Evolutionary conservation across 23 tunicate species (phyloP), one percentile per base, ranked within the genome.

Genomic region (Corella eumyota): DNA sequence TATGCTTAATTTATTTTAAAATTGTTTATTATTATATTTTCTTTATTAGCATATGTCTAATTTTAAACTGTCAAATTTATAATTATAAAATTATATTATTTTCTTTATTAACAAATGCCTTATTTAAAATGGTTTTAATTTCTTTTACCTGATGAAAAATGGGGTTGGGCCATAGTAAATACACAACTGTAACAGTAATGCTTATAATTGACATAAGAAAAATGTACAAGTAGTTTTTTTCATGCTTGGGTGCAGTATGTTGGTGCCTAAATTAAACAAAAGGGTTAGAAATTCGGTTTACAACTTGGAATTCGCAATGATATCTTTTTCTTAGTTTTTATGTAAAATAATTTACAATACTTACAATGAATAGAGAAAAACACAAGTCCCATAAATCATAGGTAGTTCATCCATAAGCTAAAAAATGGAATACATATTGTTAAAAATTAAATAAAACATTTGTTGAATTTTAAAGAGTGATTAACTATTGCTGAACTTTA

Each of bases 401-500:
- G 95, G 95, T 4, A 85, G 70, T 65, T 85, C 95, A 60, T 85
- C 95, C 65, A 85, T 59, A 4, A 85, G 60, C 95, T 85, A 52
- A 71, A 85, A 70, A 32, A 38, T n/a, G 36, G 25, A 29, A 29
- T 6, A 19, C 9, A 11, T 15, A 11, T 44, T 44, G 15, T 11
- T 44, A 44, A 44, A 44, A 44, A 11, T 13, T 44, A 15, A 15
- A 11, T 13, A n/a, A n/a, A n/a, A n/a, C n/a, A n/a, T n/a, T n/a
- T n/a, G n/a, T n/a, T n/a, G n/a, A n/a, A n/a, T n/a, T n/a, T n/a
- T n/a, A n/a, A n/a, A n/a, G n/a, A n/a, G n/a, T n/a, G n/a, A n/a
- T n/a, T n/a, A n/a, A n/a, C n/a, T n/a, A n/a, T n/a, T n/a, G n/a
- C n/a, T n/a, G n/a, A n/a, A n/a, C n/a, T n/a, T n/a, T n/a, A n/a